Evolutionary conservation across 1,140 invertebrate genomes (phyloP).

Genomic region (Drosophila sp.): DNA sequence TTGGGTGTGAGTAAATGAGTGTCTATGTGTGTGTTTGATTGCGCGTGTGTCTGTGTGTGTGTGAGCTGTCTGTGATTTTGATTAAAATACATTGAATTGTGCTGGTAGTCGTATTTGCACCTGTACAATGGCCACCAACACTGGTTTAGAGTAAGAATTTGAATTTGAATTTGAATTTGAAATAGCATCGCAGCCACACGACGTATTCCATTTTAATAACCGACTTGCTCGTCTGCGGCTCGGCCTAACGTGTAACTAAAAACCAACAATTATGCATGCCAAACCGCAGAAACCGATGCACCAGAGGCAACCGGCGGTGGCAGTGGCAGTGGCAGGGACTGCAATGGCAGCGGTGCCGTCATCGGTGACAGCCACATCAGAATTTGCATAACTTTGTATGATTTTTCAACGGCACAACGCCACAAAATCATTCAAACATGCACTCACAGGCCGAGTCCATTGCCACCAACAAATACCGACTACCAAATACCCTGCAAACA

Average conservation of each 20-base stretch:
- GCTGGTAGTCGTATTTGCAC: too few relatives aligned
- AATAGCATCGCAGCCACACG: conserved; percentile 25
- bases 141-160: conserved; percentile 4
- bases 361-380: conserved; percentile 68
- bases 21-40: conserved; percentile 5
- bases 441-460: conserved; percentile 20
- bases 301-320: conserved; percentile 29
- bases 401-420: conserved; percentile 76
- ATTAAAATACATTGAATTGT: conserved; percentile 44
- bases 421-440: conserved; percentile 82
- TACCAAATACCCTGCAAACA: conserved; percentile 12
- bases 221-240: conserved; percentile 31
- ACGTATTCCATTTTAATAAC: conserved; percentile 32
- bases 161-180: conserved; percentile 32
- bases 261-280: conserved; percentile 82
- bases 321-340: conserved; percentile 25
- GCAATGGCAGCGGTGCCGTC: conserved; percentile 35
- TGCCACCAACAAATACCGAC: not conserved
- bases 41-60: conserved; percentile 7
- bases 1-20: conserved; percentile 4
- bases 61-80: conserved; percentile 39
- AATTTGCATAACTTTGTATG: conserved; percentile 83
- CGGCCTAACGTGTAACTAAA: conserved; percentile 75
- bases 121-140: not conserved
- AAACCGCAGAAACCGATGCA: conserved; percentile 77